phyloP scores from a whole-genome alignment of 2,113 vertebrate genomes.

The Herpailurus yagouaroundi region DNA sequence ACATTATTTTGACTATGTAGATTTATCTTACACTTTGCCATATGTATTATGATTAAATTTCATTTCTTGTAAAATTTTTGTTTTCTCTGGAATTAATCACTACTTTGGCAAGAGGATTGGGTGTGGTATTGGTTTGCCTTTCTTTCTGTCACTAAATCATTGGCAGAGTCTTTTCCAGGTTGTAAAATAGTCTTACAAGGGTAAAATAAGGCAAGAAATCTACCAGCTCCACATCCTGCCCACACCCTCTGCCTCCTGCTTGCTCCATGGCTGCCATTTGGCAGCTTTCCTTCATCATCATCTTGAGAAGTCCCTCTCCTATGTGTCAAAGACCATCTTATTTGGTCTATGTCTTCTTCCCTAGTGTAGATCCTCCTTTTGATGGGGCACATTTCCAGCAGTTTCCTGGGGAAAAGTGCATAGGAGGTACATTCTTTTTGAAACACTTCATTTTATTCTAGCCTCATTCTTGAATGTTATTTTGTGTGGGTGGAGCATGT shows the following conservation, averaged over 20 bases:
- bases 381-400: neutral
- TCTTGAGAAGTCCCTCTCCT: neutral
- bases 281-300: neutral
- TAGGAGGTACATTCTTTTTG: neutral
- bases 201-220: neutral
- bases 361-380: neutral
- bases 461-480: constrained; percentile 9
- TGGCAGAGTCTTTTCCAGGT: neutral
- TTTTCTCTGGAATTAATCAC: neutral
- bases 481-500: constrained; percentile 10
- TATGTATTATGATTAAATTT: neutral
- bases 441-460: constrained; percentile 32
- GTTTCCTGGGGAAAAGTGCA: neutral
- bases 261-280: neutral
- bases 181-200: neutral
- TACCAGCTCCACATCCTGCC: neutral
- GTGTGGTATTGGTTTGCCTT: neutral
- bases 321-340: neutral
- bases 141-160: neutral
- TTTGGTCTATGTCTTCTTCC: neutral
- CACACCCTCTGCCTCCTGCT: neutral
- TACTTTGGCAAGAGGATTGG: constrained; percentile 9
- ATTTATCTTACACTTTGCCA: neutral
- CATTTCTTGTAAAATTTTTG: neutral
- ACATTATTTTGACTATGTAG: neutral